Evolutionary conservation across 2,797 vertebrate species (phyloP).

Genomic region (Salarias fasciatus): DNA sequence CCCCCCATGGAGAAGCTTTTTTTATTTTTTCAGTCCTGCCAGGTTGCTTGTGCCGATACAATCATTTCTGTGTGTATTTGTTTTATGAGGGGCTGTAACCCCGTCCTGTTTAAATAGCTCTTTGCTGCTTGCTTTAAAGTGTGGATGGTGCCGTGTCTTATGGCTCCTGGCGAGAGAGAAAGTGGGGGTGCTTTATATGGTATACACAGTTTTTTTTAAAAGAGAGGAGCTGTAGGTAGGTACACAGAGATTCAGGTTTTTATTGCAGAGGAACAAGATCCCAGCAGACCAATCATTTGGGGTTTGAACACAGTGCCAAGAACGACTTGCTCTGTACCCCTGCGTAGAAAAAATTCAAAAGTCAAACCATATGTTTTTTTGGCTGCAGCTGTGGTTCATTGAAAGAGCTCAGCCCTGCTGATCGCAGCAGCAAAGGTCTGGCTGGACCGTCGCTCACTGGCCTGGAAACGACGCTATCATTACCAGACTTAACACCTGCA

Average conservation of each 20-base stretch:
- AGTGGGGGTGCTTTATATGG: constrained; percentile 27
- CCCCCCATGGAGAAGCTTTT: constrained; percentile 67
- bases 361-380: no score
- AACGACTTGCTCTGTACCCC: neutral
- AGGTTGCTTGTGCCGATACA: constrained; percentile 74
- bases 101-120: constrained; percentile 72
- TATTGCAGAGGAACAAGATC: constrained; percentile 30
- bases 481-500: constrained; percentile 52
- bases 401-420: constrained; percentile 7
- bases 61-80: constrained; percentile 78
- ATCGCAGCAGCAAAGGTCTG: constrained; percentile 17
- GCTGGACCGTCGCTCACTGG: constrained; percentile 29
- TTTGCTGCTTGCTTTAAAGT: constrained; percentile 76
- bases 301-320: neutral
- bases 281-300: constrained; percentile 1
- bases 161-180: constrained; percentile 15
- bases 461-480: constrained; percentile 47
- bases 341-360: neutral
- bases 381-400: neutral
- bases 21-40: constrained; percentile 37
- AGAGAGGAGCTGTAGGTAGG: constrained; percentile 24
- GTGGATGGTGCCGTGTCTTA: constrained; percentile 64
- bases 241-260: neutral
- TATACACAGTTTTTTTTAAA: constrained; percentile 37
- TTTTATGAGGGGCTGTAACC: constrained; percentile 78